A percentile compares a stretch with the other conserved stretches of the same genome.
Evolutionary conservation across 2,113 vertebrate species (phyloP).

Genomic region (Mobula hypostoma): DNA sequence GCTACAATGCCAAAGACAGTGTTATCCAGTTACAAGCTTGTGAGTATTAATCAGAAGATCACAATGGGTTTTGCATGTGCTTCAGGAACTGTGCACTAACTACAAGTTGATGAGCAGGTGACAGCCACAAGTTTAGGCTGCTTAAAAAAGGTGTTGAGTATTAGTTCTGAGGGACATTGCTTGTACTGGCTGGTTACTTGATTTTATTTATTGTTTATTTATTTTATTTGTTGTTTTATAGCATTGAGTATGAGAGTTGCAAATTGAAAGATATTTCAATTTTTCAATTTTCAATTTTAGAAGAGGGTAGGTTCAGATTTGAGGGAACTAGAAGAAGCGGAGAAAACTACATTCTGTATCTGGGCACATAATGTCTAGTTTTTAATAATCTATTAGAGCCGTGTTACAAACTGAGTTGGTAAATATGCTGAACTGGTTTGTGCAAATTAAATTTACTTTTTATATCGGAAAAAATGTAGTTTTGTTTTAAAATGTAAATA

Average conservation of each 20-base stretch:
- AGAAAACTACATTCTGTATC: background rate
- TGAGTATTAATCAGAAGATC: background rate
- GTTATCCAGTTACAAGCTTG: background rate
- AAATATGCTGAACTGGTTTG: background rate
- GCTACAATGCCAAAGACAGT: background rate
- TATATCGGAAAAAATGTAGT: background rate
- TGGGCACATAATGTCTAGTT: background rate
- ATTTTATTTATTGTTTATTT: no score
- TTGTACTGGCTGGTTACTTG: no score
- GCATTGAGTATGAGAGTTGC: no score
- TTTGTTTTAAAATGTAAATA: background rate
- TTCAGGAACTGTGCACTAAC: background rate
- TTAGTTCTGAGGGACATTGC: no score
- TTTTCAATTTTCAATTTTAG: background rate
- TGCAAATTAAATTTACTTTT: background rate
- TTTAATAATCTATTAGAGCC: background rate
- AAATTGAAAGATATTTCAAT: no score
- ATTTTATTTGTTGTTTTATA: no score
- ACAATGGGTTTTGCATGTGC: background rate
- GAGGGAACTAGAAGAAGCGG: background rate
- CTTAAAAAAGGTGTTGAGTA: no score
- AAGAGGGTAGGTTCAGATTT: background rate
- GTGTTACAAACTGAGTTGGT: background rate
- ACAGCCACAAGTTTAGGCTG: background rate
- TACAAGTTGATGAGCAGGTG: background rate